Conservation (phyloP, 2,797 vertebrate genomes). For the Remorina albescens region DNA sequence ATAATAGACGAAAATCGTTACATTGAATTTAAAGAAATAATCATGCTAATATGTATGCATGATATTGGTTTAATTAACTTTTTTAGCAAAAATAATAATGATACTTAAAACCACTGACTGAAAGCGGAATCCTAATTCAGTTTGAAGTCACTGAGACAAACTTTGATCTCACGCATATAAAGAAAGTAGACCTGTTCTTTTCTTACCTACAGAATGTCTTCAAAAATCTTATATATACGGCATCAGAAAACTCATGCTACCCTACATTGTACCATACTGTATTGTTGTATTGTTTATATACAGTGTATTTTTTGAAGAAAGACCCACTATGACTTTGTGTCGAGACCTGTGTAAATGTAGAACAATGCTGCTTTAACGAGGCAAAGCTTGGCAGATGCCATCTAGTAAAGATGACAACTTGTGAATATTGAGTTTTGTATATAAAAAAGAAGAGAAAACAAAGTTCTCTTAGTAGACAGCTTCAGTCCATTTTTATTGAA, state of each 20-base stretch:
- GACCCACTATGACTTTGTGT: conserved; percentile 71
- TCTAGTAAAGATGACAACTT: conserved; percentile 52
- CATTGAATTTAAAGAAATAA: conserved; percentile 24
- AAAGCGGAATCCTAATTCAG: conserved; percentile 5
- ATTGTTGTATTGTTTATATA: conserved; percentile 26
- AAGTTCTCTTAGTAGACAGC: conserved; percentile 63
- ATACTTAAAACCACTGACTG: conserved; percentile 63
- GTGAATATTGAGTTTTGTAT: conserved; percentile 61
- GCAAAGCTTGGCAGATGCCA: conserved; percentile 50
- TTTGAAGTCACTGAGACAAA: conserved; percentile 14
- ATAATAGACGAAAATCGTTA: conserved; percentile 21
- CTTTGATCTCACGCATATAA: conserved; percentile 12
- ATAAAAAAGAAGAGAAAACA: conserved; percentile 26
- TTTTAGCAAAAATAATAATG: background rate
- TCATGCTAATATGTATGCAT: conserved; percentile 30
- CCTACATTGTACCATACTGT: conserved; percentile 36
- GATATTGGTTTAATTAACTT: conserved; percentile 22
- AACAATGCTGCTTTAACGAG: conserved; percentile 72
- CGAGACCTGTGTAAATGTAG: conserved; percentile 78
- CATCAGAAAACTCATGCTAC: conserved; percentile 30
- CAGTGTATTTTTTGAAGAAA: conserved; percentile 44
- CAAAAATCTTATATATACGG: conserved; percentile 18
- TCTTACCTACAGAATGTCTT: conserved; percentile 13
- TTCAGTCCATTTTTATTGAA: conserved; percentile 49
- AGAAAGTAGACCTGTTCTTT: conserved; percentile 7